A percentile compares a stretch with the other conserved stretches of the same genome.
These are phyloP conservation scores for Protodeltote pygarga DNA, from an alignment of 2,888 invertebrate species.

Conservation along the genomic window DNA sequence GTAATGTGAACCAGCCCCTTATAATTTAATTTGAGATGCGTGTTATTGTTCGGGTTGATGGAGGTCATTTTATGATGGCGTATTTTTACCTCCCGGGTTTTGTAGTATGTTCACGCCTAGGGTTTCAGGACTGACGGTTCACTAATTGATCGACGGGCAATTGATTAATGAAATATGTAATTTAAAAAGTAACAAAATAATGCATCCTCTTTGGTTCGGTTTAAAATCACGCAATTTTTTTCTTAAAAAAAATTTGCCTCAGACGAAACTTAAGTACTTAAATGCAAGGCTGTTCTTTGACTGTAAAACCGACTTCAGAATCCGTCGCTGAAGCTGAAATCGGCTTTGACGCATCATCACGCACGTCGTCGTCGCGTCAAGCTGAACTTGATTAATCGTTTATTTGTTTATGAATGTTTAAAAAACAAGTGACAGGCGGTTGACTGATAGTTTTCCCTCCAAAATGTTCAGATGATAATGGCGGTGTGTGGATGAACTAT, in stretches of 20 bases:
- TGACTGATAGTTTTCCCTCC: slow-evolving; percentile 30
- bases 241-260: neutral
- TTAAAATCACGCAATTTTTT: no score
- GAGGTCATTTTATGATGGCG: slow-evolving; percentile 62
- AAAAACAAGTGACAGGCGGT: slow-evolving; percentile 37
- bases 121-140: slow-evolving; percentile 77
- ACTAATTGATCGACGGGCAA: slow-evolving; percentile 80
- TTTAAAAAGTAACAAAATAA: slow-evolving; percentile 56
- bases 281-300: no score
- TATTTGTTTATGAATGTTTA: slow-evolving; percentile 13
- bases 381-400: no score
- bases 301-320: no score
- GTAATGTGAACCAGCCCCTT: slow-evolving; percentile 59
- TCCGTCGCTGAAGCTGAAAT: no score
- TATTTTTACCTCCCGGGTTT: slow-evolving; percentile 78
- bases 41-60: slow-evolving; percentile 39
- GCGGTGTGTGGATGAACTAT: slow-evolving; percentile 20
- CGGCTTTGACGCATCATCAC: no score
- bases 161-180: slow-evolving; percentile 80
- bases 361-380: no score
- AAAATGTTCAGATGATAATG: slow-evolving; percentile 29
- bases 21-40: slow-evolving; percentile 41
- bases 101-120: slow-evolving; percentile 74
- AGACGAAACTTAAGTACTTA: neutral
- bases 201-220: slow-evolving; percentile 47